Conservation (phyloP, 2,113 vertebrate species). For the Tinamus guttatus region DNA sequence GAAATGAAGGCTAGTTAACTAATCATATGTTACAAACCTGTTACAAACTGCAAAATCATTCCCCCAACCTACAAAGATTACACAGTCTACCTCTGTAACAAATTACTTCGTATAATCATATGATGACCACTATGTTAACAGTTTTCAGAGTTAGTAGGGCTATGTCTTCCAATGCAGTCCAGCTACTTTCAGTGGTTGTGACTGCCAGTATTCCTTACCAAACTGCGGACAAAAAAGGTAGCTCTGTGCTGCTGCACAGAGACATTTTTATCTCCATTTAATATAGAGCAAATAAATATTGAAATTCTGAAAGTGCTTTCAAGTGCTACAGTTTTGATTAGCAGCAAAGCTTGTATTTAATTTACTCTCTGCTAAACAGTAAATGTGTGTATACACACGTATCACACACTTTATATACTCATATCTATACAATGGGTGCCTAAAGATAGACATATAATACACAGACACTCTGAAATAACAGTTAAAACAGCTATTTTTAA, state of each 20-base stretch:
- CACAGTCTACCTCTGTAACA: background rate
- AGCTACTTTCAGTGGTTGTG: background rate
- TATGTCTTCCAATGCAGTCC: background rate
- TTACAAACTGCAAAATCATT: background rate
- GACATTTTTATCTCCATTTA: background rate
- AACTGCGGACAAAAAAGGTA: background rate
- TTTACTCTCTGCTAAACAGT: background rate
- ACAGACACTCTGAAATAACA: background rate
- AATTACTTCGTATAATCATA: background rate
- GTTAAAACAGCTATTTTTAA: slow-evolving; percentile 11
- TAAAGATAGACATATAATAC: background rate
- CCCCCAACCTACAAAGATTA: background rate
- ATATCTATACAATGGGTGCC: background rate
- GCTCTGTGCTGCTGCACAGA: background rate
- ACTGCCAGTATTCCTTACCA: background rate
- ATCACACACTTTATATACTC: background rate
- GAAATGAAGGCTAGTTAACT: background rate
- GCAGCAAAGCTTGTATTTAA: slow-evolving; percentile 46
- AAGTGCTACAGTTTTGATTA: slow-evolving; percentile 49
- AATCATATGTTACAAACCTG: background rate
- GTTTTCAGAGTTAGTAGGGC: background rate
- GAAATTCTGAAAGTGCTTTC: slow-evolving; percentile 35
- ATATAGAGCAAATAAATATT: background rate
- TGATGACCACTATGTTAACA: background rate
- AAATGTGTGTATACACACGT: background rate